A percentile compares a stretch with the other conserved stretches of the same genome.
Conservation (phyloP, 2,113 vertebrate species). For the Pithys albifrons region DNA sequence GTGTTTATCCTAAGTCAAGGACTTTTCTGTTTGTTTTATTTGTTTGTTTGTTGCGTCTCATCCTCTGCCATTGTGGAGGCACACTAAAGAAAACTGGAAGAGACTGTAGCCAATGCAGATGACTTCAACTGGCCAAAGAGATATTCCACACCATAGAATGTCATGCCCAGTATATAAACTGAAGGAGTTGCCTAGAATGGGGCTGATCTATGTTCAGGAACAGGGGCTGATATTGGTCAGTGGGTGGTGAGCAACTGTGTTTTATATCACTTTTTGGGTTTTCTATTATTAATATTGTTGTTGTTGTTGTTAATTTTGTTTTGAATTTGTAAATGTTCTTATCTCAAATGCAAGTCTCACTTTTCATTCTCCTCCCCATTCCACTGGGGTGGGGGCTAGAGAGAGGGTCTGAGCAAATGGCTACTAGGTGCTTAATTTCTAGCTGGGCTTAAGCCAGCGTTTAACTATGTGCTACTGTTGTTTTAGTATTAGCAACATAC, state of each 20-base stretch:
- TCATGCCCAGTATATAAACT: background rate
- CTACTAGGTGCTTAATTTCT: background rate
- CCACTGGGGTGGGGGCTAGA: accelerated
- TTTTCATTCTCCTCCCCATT: background rate
- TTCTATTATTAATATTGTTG: background rate
- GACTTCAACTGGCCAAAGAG: background rate
- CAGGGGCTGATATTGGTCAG: background rate
- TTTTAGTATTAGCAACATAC: background rate
- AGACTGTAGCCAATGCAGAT: background rate
- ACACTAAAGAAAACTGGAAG: background rate
- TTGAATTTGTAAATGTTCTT: background rate
- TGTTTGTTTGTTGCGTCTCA: background rate
- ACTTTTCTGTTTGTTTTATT: background rate
- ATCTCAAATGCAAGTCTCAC: background rate
- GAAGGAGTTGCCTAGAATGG: background rate
- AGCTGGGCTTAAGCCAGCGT: background rate
- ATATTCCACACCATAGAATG: accelerated
- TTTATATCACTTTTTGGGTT: background rate
- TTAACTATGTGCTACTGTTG: background rate
- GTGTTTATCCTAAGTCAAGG: background rate
- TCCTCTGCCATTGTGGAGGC: background rate
- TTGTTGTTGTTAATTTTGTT: background rate
- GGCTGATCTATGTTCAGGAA: background rate
- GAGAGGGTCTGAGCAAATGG: accelerated
- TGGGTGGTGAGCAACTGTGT: background rate